Conservation (phyloP, 2,113 vertebrate species). For the Lamprotornis superbus region DNA sequence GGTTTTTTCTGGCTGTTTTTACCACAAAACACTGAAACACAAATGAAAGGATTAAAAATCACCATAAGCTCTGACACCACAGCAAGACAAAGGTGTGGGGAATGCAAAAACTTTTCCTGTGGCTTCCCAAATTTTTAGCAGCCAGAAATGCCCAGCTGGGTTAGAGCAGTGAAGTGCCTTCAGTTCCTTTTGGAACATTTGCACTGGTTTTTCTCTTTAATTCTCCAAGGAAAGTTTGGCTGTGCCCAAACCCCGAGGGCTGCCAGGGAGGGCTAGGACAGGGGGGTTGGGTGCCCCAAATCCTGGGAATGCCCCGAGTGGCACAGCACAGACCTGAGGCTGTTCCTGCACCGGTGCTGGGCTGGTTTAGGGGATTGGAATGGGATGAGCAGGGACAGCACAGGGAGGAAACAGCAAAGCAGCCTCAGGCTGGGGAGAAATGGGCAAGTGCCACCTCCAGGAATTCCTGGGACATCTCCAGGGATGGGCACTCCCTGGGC, state of each 20-base stretch:
- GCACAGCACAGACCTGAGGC: background rate
- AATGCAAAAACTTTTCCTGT: background rate
- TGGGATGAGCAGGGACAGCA: background rate
- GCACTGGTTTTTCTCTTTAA: background rate
- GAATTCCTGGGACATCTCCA: background rate
- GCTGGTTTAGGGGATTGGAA: too few relatives aligned
- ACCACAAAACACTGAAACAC: background rate
- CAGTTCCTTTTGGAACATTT: background rate
- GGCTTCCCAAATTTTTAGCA: background rate
- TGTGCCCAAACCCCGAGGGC: conserved; percentile 24
- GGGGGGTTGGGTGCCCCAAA: background rate
- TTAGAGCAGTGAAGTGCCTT: background rate
- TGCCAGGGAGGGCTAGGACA: background rate
- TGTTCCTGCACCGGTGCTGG: background rate
- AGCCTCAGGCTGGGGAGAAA: background rate
- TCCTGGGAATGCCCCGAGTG: background rate
- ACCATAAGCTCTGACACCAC: background rate
- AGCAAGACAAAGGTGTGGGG: background rate
- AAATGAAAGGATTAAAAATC: conserved; percentile 35
- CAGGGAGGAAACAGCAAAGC: background rate
- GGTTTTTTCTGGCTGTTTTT: conserved; percentile 1
- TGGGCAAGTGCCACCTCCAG: background rate
- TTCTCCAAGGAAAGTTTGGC: background rate
- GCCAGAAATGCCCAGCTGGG: background rate
- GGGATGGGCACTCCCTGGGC: background rate